Conservation (phyloP, 2,797 vertebrate species). For the Garrulus glandarius region DNA sequence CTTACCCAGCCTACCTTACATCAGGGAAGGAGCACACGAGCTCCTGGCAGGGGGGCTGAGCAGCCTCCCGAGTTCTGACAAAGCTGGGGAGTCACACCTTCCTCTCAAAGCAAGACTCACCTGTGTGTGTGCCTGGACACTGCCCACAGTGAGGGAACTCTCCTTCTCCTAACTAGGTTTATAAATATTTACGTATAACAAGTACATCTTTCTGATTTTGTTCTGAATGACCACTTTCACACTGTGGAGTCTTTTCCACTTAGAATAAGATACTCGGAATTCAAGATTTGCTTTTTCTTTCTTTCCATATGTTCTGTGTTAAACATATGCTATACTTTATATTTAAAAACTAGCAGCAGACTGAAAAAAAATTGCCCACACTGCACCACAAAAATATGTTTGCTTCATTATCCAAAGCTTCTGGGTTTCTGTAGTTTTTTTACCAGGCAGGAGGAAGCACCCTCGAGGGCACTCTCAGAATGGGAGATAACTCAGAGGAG, state of each 20-base stretch:
- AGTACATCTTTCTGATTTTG: neutral
- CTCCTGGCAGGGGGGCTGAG: neutral
- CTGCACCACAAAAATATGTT: slow-evolving; percentile 71
- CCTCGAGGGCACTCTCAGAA: slow-evolving; percentile 11
- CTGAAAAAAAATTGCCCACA: slow-evolving; percentile 51
- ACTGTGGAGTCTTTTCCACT: slow-evolving; percentile 22
- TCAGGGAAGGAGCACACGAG: neutral
- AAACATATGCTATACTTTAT: slow-evolving; percentile 74
- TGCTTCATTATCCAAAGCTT: slow-evolving; percentile 69
- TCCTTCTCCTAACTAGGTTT: neutral
- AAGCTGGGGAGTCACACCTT: neutral
- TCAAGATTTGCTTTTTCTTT: slow-evolving; percentile 69
- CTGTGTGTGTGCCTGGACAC: neutral
- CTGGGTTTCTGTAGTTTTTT: neutral
- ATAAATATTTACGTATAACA: neutral
- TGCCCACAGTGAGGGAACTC: neutral
- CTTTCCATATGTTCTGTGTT: slow-evolving; percentile 73
- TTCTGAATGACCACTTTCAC: slow-evolving; percentile 30
- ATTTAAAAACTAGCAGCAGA: slow-evolving; percentile 72
- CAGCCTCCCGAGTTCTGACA: neutral
- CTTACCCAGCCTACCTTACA: neutral
- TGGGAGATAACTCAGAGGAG: slow-evolving; percentile 19
- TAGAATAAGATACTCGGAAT: slow-evolving; percentile 59
- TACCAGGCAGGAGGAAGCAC: neutral
- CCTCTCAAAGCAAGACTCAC: neutral